Conservation (phyloP, 2,113 vertebrate species). For the Dinomys branickii region DNA sequence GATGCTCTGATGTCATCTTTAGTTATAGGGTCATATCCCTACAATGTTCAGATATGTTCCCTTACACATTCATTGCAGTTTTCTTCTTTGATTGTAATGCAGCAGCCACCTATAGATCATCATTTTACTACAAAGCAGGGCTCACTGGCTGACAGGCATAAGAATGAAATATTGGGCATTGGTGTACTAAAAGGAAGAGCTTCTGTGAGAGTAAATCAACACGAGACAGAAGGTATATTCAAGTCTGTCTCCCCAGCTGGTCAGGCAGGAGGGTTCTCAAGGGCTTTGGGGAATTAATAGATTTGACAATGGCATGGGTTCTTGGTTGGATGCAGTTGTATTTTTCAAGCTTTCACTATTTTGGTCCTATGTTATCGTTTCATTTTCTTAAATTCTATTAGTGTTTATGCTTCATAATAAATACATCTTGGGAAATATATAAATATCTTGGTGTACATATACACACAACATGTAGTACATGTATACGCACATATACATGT, state of each 20-base stretch:
- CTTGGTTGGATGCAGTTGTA: neutral
- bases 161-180: too few relatives aligned
- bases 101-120: neutral
- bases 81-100: neutral
- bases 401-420: neutral
- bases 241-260: neutral
- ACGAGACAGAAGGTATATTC: neutral
- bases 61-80: neutral
- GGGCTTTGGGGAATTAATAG: neutral
- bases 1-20: neutral
- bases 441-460: neutral
- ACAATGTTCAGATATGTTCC: constrained; percentile 2
- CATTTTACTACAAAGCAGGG: neutral
- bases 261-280: neutral
- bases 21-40: neutral
- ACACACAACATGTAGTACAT: neutral
- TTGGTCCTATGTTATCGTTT: neutral
- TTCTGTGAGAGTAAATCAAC: neutral
- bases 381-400: neutral
- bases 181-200: neutral
- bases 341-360: neutral
- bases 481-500: too few relatives aligned
- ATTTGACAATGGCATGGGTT: neutral
- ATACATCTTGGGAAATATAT: neutral
- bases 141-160: neutral